Evolutionary conservation across 2,888 invertebrate genomes (phyloP), one percentile per base, ranked within the genome.

Genomic region (Tubulanus polymorphus): DNA sequence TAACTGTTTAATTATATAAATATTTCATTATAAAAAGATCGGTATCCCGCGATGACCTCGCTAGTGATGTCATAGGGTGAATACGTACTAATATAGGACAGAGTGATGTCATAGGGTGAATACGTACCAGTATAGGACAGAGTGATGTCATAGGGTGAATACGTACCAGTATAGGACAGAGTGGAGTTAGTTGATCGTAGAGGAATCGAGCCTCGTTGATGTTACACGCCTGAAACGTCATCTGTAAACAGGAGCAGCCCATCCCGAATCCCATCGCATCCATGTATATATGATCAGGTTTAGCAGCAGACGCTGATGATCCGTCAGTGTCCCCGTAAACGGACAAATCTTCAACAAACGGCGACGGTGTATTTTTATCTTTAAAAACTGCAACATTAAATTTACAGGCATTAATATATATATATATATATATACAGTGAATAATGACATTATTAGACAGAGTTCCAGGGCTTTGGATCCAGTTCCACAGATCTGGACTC

Each of bases 211-310:
- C 97, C 82, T 99, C 99, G 46, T 85, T 86, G 63, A 99, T 93
- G 78, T 95, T 95, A 79, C 93, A 93, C 1, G 97, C 96, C 81
- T 93, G 90, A 83, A 99, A 97, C 18, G 82, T 82, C 56, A 78
- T 84, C 79, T 97, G 97, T 37, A 97, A 84, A 76, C 96, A 97
- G 72, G 93, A 94, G 79, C 95, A 95, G 29, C 99, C 99, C 99
- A 99, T 99, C 18, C 72, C 72, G 79, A 99, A 99, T 26, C 96
- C 97, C 97, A 99, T 97, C 1, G 94, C 93, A 80, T 99, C 99
- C 88, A 99, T 88, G 73, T 97, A 94, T 62, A 99, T 90, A 72
- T 93, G 91, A 81, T 96, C 91, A 0, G 90, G 90, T 70, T 86
- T 83, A 0, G 90, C 89, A 1, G 87, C 87, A 12, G 68, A 73